phyloP scores from a whole-genome alignment of 1,140 invertebrate genomes.

The Acromyrmex echinatior region DNA sequence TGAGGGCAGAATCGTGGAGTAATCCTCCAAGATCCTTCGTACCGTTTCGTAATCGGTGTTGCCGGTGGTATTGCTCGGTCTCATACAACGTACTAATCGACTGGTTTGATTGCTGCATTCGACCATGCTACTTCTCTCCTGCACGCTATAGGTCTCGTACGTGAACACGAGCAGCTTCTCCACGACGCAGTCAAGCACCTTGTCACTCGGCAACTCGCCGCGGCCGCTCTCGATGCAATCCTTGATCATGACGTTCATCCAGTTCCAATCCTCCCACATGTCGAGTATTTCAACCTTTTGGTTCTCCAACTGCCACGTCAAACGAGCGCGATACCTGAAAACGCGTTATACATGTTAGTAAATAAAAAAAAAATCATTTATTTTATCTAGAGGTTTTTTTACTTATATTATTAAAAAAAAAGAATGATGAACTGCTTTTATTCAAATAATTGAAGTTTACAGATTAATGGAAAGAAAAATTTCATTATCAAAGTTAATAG shows the following conservation, averaged over 20 bases:
- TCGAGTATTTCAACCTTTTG: constrained; percentile 78
- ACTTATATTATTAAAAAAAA: neutral
- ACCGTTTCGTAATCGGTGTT: constrained; percentile 60
- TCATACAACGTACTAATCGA: constrained; percentile 72
- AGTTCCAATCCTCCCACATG: constrained; percentile 83
- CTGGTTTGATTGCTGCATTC: constrained; percentile 67
- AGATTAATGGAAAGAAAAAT: constrained; percentile 14
- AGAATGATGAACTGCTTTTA: neutral
- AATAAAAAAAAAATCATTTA: neutral
- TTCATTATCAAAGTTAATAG: neutral
- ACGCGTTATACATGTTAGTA: neutral
- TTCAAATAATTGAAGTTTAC: constrained; percentile 14
- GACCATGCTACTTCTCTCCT: neutral
- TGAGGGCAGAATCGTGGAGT: constrained; percentile 43
- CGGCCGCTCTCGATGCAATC: constrained; percentile 79
- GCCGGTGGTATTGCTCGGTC: constrained; percentile 37
- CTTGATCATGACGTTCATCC: constrained; percentile 79
- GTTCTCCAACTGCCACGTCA: constrained; percentile 81
- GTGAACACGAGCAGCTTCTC: constrained; percentile 75
- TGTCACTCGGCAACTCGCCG: constrained; percentile 75
- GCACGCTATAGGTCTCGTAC: constrained; percentile 52
- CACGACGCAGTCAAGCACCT: constrained; percentile 78
- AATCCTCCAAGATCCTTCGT: constrained; percentile 67
- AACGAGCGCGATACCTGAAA: constrained; percentile 78
- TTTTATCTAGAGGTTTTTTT: neutral